Evolutionary conservation across 2,888 invertebrate genomes (phyloP), one percentile per base, ranked within the genome.

Genomic region (Nomada hirtipes): DNA sequence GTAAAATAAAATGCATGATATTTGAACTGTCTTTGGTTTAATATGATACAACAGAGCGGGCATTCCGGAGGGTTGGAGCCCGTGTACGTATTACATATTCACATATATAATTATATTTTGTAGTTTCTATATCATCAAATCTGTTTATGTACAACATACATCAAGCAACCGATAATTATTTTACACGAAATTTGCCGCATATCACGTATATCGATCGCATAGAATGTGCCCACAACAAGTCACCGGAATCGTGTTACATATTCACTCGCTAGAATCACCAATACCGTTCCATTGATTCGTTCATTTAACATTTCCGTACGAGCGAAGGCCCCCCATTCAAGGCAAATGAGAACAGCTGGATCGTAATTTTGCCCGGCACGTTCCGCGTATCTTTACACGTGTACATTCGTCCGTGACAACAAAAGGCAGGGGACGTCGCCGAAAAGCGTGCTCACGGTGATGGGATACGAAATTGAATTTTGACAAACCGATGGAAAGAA

Each of bases 1-100:
- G 47, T 69, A 13, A 68, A 86, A 72, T 67, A 79, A 79, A 77
- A 50, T 44, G 47, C 67, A 72, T 77, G 73, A 79, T 63, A 59
- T 78, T 85, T 91, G 89, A 92, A 92, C 89, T 91, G 88, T 93
- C 93, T 93, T 93, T 93, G 93, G 93, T 93, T 93, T 93, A 92
- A 92, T 93, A 93, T 92, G 89, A 91, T 93, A 93, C 92, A 93
- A 92, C 89, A 88, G 84, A 88, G 65, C 83, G 84, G 83, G 78
- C 83, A 55, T 82, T 86, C 42, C 57, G 71, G 67, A 59, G 64
- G 59, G 80, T 23, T 29, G 50, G 63, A 63, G 77, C 79, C 82
- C 80, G 76, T 76, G 61, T 84, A 65, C 78, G 74, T 78, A 81
- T 86, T 89, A 87, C 81, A 88, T 89, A 88, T 87, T 70, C 79